Base-by-base conservation (phyloP, 2,113 vertebrate species). In the Megaceryle maxima region DNA sequence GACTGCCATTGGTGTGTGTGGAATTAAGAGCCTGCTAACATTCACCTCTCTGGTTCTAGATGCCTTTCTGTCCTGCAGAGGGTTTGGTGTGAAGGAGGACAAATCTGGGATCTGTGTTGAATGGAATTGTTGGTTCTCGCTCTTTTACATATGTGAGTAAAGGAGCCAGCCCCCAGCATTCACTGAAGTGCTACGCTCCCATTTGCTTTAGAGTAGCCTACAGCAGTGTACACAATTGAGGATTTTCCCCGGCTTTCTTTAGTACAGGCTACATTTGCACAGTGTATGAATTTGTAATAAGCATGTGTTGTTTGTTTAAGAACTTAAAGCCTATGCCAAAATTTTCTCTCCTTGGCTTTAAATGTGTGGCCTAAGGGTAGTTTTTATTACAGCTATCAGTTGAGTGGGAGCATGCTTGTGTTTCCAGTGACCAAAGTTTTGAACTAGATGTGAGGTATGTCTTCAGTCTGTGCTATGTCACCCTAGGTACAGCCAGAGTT, bases 271-370 rank as follows among this genome's bases (percentile, higher is more conserved):
- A 29, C 59, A 70, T 76, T 94, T 96, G 80, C 83, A 33, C 41
- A 63, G 19, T 84, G 70, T 39, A 35, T 51, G 50, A 51, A 51
- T 91, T 90, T 68, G 46, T 94, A 94, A 96, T 57, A 87, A 70
- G 75, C 24, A 0, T 94, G 72, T 93, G 82, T 55, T 94, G 85
- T 85, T 95, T 91, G 25, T 90, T 95, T 56, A 95, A 82, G 81
- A 73, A 68, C 83, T 70, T 81, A 78, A 59, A 91, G 50, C 60
- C 77, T 83, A 46, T 72, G 82, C 76, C 90, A 84, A 83, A 83
- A 72, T 88, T 83, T 35, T 46, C 37, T 85, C 88, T 66, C 80
- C 85, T 80, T 95, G 83, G 64, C 56, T 94, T 92, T 85, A 93
- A 92, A 59, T 62, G 28, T n/a, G 28, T 92, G 72, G 62, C 92